Base-by-base conservation (phyloP, 2,888 invertebrate species). In the Tholera decimalis region DNA sequence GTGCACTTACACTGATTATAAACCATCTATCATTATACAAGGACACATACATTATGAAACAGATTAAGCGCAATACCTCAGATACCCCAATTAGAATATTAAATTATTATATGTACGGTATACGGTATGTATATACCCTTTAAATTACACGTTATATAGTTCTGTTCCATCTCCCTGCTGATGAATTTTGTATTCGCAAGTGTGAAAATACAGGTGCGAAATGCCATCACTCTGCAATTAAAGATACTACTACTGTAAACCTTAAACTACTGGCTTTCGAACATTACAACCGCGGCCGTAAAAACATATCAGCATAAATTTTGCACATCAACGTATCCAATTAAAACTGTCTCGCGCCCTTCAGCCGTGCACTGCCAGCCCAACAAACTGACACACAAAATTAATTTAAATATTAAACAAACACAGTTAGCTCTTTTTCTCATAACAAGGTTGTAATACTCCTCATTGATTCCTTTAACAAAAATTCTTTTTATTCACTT, bases 401-500 rank as follows among this genome's bases (percentile, higher is more conserved):
- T 88, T 87, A 88, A 88, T 87, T 88, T 86, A 75, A 77, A 82
- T 83, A 83, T 83, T 79, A 88, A 89, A 89, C 85, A 88, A 82
- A 84, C 80, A 77, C 76, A 83, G 83, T 83, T 85, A 85, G 82
- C 79, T 83, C 80, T 83, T 83, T 83, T 73, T 68, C 76, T 72
- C 60, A 66, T 83, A 87, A 86, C 88, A 72, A 85, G 82, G 65
- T 66, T 82, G 77, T 79, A 79, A 79, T 77, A 62, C 58, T 64
- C 56, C 72, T 88, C 89, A 91, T 90, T 91, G 91, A 91, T 87
- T 89, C 85, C 83, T 83, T 83, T 77, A 76, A 72, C 56, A 81
- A 66, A 80, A 73, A 83, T 79, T 70, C 60, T 73, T 82, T 85
- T 87, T 85, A 85, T 84, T 83, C 83, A 68, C 82, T 80, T 84